These are phyloP conservation scores for Megaleporinus macrocephalus DNA, from an alignment of 2,113 vertebrate species.

Conservation along the genomic window DNA sequence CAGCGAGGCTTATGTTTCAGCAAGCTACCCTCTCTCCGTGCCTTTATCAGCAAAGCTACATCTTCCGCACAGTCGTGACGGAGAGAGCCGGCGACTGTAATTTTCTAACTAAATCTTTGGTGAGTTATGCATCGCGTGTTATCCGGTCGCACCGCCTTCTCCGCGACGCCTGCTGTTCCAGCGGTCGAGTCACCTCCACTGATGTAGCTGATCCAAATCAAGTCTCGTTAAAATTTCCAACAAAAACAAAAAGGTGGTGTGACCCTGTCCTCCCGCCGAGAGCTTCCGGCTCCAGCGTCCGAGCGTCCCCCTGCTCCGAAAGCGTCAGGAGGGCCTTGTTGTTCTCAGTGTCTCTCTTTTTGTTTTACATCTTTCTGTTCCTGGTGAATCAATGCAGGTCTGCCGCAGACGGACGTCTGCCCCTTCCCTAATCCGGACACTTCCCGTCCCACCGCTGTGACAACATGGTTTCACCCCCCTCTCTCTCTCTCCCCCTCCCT, in stretches of 20 bases:
- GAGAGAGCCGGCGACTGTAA: background rate
- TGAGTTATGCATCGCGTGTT: slow-evolving; percentile 25
- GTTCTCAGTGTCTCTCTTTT: background rate
- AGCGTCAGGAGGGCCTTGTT: background rate
- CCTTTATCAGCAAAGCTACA: slow-evolving; percentile 20
- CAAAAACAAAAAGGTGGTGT: background rate
- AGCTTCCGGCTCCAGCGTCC: background rate
- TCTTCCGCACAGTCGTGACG: background rate
- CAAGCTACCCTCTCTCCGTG: slow-evolving; percentile 3
- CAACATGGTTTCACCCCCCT: background rate
- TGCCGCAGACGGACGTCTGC: background rate
- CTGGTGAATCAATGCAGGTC: background rate
- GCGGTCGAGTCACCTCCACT: background rate
- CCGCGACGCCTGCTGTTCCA: background rate
- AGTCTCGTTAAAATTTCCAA: slow-evolving; percentile 25
- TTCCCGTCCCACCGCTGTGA: background rate
- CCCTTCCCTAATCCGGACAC: background rate
- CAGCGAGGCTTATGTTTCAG: slow-evolving; percentile 9
- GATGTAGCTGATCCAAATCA: slow-evolving; percentile 11
- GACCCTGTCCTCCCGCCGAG: background rate
- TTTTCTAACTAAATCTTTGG: slow-evolving; percentile 48
- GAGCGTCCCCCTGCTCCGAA: background rate
- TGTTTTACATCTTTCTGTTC: background rate
- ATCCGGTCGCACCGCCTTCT: background rate
- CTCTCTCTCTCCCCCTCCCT: too few relatives aligned